Conservation (phyloP, 2,888 invertebrate genomes). For the Drosophila siamana region DNA sequence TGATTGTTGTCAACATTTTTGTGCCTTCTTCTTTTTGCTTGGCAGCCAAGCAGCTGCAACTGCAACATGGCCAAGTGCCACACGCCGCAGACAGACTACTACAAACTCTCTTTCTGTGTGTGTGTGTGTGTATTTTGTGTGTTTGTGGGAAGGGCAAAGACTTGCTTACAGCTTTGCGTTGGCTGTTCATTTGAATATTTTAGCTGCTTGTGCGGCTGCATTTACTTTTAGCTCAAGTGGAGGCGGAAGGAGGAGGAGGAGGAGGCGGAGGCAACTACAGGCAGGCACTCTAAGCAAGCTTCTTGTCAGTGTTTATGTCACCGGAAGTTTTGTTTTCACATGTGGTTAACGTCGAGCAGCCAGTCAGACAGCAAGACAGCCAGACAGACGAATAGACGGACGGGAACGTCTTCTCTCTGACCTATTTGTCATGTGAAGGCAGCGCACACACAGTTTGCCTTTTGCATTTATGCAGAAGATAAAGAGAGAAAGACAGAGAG, state of each 20-base stretch:
- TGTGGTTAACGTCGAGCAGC: slow-evolving; percentile 77
- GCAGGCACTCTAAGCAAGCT: slow-evolving; percentile 70
- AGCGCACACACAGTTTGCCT: slow-evolving; percentile 43
- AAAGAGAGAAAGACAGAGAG: slow-evolving; percentile 17
- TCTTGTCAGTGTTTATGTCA: slow-evolving; percentile 80
- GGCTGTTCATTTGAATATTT: slow-evolving; percentile 80
- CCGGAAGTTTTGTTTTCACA: slow-evolving; percentile 82
- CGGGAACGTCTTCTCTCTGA: slow-evolving; percentile 57
- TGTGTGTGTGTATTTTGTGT: slow-evolving; percentile 4
- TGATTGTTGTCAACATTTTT: slow-evolving; percentile 76
- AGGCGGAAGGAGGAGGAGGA: no score
- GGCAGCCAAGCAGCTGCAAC: slow-evolving; percentile 12
- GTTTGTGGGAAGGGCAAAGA: slow-evolving; percentile 13
- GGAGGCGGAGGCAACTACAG: not conserved
- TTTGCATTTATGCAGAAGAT: slow-evolving; percentile 71
- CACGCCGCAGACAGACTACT: slow-evolving; percentile 1
- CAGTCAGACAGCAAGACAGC: slow-evolving; percentile 42
- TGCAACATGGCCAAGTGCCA: slow-evolving; percentile 54
- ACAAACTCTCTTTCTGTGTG: not conserved
- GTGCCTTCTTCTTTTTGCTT: slow-evolving; percentile 18
- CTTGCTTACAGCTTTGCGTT: slow-evolving; percentile 49
- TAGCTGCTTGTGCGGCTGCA: slow-evolving; percentile 72
- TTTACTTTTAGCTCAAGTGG: slow-evolving; percentile 59
- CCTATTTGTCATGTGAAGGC: slow-evolving; percentile 65
- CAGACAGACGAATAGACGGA: slow-evolving; percentile 5